These are phyloP conservation scores for Gephyroberyx darwinii DNA, from an alignment of 2,797 vertebrate species.

Conservation along the genomic window DNA sequence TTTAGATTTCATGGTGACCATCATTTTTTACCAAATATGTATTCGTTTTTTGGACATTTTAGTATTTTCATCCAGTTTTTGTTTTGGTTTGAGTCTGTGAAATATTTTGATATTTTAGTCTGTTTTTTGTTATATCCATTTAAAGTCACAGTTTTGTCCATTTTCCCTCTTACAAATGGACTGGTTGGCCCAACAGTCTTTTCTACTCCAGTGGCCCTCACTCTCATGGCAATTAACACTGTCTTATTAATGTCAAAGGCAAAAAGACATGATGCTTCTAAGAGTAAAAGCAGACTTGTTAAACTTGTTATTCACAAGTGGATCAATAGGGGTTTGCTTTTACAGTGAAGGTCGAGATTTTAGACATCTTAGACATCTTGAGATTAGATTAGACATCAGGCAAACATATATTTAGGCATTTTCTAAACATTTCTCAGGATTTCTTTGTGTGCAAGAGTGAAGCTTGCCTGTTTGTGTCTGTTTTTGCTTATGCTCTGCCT, in stretches of 20 bases:
- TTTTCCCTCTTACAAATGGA: background rate
- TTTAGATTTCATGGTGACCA: background rate
- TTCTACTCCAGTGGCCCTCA: background rate
- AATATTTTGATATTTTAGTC: background rate
- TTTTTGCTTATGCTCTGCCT: conserved; percentile 6
- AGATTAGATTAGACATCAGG: background rate
- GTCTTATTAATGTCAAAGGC: background rate
- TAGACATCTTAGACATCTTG: background rate
- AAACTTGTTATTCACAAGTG: background rate
- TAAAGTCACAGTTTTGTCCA: background rate
- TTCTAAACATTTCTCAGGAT: background rate
- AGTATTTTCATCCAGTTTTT: no score
- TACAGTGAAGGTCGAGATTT: background rate
- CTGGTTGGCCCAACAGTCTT: background rate
- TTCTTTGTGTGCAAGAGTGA: background rate
- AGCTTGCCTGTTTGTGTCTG: background rate
- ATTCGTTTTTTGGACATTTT: background rate
- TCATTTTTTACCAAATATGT: background rate
- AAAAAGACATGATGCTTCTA: background rate
- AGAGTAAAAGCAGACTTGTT: conserved; percentile 7
- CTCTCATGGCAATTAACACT: background rate
- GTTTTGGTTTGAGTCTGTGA: no score
- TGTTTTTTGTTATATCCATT: background rate
- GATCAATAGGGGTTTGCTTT: conserved; percentile 12
- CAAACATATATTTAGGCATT: conserved; percentile 2